A percentile compares a stretch with the other conserved stretches of the same genome.
phyloP scores from a whole-genome alignment of 2,888 invertebrate genomes.

The Callosobruchus maculatus region DNA sequence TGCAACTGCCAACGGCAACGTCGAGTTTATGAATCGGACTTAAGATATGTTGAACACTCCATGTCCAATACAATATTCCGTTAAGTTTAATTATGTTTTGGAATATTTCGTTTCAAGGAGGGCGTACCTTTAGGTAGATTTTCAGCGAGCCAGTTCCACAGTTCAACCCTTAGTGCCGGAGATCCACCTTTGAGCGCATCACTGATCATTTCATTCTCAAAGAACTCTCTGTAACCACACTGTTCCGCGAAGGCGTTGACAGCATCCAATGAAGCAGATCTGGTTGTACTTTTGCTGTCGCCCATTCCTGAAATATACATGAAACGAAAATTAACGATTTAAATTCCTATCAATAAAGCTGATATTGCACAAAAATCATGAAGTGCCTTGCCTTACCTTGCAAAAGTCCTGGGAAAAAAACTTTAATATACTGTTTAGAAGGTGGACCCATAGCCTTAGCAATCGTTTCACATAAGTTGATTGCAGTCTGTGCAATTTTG shows the following conservation, averaged over 20 bases:
- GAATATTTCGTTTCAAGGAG: not conserved
- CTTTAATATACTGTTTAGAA: constrained; percentile 73
- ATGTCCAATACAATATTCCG: not conserved
- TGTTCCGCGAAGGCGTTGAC: constrained; percentile 83
- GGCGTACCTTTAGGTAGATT: constrained; percentile 67
- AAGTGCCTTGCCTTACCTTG: constrained; percentile 66
- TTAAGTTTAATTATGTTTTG: not conserved
- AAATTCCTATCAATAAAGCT: too few species aligned
- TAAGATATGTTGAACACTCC: too few species aligned
- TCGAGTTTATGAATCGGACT: too few species aligned
- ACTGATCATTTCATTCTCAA: constrained; percentile 85
- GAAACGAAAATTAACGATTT: not conserved
- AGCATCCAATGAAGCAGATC: constrained; percentile 76
- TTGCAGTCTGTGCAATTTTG: constrained; percentile 79
- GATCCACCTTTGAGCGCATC: constrained; percentile 85
- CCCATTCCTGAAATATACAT: constrained; percentile 53
- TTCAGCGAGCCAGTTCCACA: constrained; percentile 83
- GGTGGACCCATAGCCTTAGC: constrained; percentile 80
- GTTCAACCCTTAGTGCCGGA: constrained; percentile 74
- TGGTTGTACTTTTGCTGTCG: constrained; percentile 74
- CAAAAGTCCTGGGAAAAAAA: constrained; percentile 82
- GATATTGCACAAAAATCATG: too few species aligned
- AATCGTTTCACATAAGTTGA: constrained; percentile 78
- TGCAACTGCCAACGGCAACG: too few species aligned
- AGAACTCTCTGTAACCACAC: constrained; percentile 74